phyloP scores from a whole-genome alignment of 2,113 vertebrate genomes.

The Corythaeola cristata region DNA sequence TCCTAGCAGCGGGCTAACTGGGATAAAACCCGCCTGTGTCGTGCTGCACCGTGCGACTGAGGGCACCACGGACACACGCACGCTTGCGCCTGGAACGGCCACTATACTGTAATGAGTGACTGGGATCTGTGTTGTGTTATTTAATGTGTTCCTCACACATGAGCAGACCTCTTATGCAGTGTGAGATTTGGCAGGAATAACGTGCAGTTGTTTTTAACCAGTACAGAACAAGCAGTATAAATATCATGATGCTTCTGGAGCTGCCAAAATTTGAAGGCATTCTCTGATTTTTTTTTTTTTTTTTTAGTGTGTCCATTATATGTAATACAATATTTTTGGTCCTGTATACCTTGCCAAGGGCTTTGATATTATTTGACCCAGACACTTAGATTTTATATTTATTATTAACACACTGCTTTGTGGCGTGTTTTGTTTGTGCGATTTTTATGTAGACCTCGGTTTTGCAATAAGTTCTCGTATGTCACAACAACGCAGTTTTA shows the following conservation, averaged over 20 bases:
- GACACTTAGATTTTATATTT: background rate
- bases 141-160: background rate
- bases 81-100: background rate
- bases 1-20: background rate
- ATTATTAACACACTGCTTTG: background rate
- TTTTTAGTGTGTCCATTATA: background rate
- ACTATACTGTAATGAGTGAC: background rate
- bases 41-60: background rate
- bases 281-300: background rate
- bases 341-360: fast-evolving
- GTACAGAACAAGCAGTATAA: background rate
- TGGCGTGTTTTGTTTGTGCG: background rate
- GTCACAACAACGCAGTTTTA: background rate
- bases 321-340: background rate
- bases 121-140: background rate
- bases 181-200: background rate
- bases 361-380: background rate
- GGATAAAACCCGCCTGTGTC: background rate
- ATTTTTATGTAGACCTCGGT: background rate
- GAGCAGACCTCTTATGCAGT: background rate
- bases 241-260: background rate
- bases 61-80: background rate
- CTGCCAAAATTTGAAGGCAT: background rate
- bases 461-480: background rate
- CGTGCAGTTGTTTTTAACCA: background rate